Evolutionary conservation across 2,113 vertebrate species (phyloP).

Genomic region (Podiceps cristatus): DNA sequence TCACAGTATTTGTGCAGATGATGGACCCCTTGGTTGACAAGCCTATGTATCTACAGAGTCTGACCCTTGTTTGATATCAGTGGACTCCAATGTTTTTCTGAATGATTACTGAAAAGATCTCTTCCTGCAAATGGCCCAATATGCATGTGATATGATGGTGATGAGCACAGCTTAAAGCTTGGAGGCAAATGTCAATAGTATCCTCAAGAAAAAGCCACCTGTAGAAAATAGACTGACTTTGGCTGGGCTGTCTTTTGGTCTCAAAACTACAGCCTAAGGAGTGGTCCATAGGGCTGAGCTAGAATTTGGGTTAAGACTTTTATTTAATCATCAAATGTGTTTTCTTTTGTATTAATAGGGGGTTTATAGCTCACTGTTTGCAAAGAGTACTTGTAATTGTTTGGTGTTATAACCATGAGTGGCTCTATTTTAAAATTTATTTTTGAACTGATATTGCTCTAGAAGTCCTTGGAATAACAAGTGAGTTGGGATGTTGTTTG

Average conservation of each 20-base stretch:
- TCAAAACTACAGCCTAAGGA: not conserved
- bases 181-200: not conserved
- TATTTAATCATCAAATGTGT: not conserved
- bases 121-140: not conserved
- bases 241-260: too few relatives aligned
- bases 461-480: not conserved
- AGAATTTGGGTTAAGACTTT: not conserved
- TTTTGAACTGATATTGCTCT: not conserved
- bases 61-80: not conserved
- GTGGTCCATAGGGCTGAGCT: not conserved
- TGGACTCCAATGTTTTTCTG: not conserved
- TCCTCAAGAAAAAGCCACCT: not conserved
- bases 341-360: not conserved
- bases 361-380: not conserved
- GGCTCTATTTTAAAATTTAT: not conserved
- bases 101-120: not conserved
- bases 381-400: accelerated
- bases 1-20: not conserved
- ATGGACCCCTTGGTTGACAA: not conserved
- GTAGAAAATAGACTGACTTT: not conserved
- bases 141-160: not conserved
- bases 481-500: not conserved
- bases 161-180: not conserved
- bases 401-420: accelerated
- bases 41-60: not conserved